Conservation (phyloP, 2,888 invertebrate genomes). For the Melolontha melolontha region DNA sequence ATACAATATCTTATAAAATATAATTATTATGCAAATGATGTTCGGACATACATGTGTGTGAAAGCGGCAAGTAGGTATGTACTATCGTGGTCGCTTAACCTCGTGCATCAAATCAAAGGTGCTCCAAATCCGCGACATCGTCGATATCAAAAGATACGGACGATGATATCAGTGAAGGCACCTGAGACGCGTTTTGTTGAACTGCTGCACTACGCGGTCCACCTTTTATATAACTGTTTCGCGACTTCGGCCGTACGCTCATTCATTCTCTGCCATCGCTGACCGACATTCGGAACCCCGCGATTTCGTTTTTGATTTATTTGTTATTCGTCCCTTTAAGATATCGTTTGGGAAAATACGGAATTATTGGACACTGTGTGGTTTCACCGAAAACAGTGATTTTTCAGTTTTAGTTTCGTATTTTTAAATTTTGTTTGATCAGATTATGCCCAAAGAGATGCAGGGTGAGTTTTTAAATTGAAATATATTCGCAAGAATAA, state of each 20-base stretch:
- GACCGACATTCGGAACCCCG: slow-evolving; percentile 56
- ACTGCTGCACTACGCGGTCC: slow-evolving; percentile 33
- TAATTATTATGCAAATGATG: too few species aligned
- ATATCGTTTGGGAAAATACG: neutral
- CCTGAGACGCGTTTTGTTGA: slow-evolving; percentile 30
- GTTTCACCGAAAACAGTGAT: too few species aligned
- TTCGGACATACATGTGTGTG: too few species aligned
- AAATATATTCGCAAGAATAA: too few species aligned
- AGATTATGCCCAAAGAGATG: neutral
- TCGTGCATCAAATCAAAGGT: too few species aligned
- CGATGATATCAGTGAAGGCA: slow-evolving; percentile 27
- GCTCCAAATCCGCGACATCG: too few species aligned
- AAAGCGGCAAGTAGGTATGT: too few species aligned
- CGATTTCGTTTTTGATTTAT: slow-evolving; percentile 4
- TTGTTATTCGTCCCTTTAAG: neutral
- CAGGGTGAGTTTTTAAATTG: too few species aligned
- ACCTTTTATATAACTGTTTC: slow-evolving; percentile 56
- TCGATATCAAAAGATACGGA: too few species aligned
- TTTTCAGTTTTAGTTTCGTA: neutral
- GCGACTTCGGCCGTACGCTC: slow-evolving; percentile 53
- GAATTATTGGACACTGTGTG: too few species aligned
- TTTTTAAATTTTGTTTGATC: neutral
- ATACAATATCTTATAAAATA: too few species aligned
- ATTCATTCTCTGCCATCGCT: slow-evolving; percentile 56
- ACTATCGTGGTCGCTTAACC: too few species aligned